Conservation (phyloP, 2,888 invertebrate genomes). For the Petrophora chlorosata region DNA sequence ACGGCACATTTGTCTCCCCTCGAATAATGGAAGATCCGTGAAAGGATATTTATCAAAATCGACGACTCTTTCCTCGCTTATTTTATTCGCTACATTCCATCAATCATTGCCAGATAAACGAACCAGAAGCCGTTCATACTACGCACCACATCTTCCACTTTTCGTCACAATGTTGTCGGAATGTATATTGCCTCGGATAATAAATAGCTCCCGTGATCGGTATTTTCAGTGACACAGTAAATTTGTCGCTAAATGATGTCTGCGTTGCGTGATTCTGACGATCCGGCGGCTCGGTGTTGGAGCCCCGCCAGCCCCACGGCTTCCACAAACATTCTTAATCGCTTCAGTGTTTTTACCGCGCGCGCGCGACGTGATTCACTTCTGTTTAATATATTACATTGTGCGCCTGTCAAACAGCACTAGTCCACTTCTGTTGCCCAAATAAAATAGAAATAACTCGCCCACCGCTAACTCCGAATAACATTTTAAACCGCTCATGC, state of each 20-base stretch:
- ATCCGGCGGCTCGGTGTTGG: too few species aligned
- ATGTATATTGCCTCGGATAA: constrained; percentile 43
- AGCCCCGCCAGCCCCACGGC: constrained; percentile 59
- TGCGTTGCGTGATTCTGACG: constrained; percentile 66
- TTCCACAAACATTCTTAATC: constrained; percentile 51
- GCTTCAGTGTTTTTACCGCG: constrained; percentile 55
- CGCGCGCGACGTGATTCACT: constrained; percentile 49
- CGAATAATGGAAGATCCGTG: constrained; percentile 69
- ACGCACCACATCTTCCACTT: constrained; percentile 10
- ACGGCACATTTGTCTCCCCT: constrained; percentile 69
- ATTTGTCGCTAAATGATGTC: constrained; percentile 70
- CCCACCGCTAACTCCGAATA: constrained; percentile 46
- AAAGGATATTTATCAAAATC: constrained; percentile 73
- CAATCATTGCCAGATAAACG: constrained; percentile 23
- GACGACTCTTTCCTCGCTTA: constrained; percentile 50
- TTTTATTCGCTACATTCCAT: constrained; percentile 58
- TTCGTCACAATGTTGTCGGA: constrained; percentile 29
- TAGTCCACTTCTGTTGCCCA: constrained; percentile 39
- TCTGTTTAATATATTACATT: constrained; percentile 49
- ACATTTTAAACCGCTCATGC: constrained; percentile 66
- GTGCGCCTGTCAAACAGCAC: constrained; percentile 50
- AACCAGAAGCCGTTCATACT: constrained; percentile 12
- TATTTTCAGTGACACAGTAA: constrained; percentile 49
- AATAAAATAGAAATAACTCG: constrained; percentile 34
- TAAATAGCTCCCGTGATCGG: constrained; percentile 46